phyloP scores from a whole-genome alignment of 1,140 invertebrate species.

The Phocides pigmalion region DNA sequence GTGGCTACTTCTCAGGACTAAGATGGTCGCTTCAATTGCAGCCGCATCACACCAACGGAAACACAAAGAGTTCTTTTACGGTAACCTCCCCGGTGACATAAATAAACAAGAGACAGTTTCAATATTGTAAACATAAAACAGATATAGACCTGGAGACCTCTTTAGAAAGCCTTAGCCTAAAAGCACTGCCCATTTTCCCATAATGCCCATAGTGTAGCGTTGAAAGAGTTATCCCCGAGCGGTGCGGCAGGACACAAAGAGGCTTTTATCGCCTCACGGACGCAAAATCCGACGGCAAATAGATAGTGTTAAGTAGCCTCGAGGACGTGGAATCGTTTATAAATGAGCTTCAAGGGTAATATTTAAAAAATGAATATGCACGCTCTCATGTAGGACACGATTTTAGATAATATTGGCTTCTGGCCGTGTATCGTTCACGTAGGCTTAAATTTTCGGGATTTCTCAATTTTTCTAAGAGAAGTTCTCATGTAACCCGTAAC shows the following conservation, averaged over 20 bases:
- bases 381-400: background rate
- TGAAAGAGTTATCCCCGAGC: conserved; percentile 64
- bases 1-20: no score
- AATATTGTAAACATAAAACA: conserved; percentile 2
- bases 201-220: conserved; percentile 52
- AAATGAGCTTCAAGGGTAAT: conserved; percentile 11
- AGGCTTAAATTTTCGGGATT: no score
- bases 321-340: conserved; percentile 27
- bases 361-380: background rate
- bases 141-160: conserved; percentile 34
- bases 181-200: conserved; percentile 52
- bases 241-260: conserved; percentile 49
- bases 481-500: no score
- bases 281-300: conserved; percentile 33
- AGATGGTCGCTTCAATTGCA: no score
- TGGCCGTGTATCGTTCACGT: no score
- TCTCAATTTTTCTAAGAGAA: no score
- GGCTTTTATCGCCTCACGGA: conserved; percentile 36
- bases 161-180: conserved; percentile 48
- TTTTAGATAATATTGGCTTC: no score
- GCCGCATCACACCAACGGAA: no score
- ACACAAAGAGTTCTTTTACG: no score
- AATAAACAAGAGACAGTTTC: no score
- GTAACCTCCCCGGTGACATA: no score
- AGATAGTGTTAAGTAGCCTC: conserved; percentile 31